phyloP scores from a whole-genome alignment of 2,797 vertebrate genomes.

The Luscinia luscinia region DNA sequence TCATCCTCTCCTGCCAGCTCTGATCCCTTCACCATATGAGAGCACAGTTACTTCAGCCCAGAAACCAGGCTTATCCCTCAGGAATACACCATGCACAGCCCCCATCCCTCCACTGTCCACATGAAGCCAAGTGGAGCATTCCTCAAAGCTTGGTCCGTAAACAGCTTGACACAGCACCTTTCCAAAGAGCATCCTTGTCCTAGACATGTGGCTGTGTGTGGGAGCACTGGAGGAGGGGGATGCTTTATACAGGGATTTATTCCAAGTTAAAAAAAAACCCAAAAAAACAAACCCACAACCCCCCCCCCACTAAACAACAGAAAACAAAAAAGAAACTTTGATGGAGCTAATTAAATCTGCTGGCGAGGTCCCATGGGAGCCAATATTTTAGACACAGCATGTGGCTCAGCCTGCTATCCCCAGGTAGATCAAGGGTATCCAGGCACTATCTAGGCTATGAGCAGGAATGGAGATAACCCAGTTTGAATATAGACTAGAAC shows the following conservation, averaged over 20 bases:
- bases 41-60: neutral
- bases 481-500: constrained; percentile 40
- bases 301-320: too few species aligned
- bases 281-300: too few species aligned
- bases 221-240: neutral
- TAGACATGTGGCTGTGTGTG: neutral
- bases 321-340: neutral
- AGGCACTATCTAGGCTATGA: constrained; percentile 54
- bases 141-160: neutral
- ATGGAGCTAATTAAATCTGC: neutral
- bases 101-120: neutral
- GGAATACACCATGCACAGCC: accelerated
- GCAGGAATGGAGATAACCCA: constrained; percentile 54
- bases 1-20: neutral
- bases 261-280: neutral
- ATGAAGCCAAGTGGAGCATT: neutral
- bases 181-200: neutral
- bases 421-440: constrained; percentile 37
- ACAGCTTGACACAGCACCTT: neutral
- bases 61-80: neutral
- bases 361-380: neutral
- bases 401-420: neutral
- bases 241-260: neutral
- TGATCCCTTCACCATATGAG: neutral
- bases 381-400: neutral